Conservation (phyloP, 1,140 invertebrate species). For the Chironomus tepperi region DNA sequence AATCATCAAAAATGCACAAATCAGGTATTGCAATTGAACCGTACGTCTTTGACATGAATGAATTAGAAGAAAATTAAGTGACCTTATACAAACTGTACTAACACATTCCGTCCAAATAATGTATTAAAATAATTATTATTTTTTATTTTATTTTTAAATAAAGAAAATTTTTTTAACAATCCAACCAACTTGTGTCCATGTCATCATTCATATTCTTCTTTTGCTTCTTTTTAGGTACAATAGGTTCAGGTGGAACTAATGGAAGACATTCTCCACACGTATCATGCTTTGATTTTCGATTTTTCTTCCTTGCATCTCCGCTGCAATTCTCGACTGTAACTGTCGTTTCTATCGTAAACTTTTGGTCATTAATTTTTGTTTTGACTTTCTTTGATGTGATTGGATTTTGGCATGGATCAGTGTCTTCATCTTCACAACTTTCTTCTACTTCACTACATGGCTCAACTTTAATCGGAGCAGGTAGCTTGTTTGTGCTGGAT, state of each 20-base stretch:
- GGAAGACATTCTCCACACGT: not conserved
- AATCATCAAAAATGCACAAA: too few species aligned
- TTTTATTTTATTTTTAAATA: not conserved
- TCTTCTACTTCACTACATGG: not conserved
- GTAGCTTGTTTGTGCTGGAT: not conserved
- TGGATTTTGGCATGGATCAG: not conserved
- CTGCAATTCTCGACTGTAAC: not conserved
- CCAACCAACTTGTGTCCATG: too few species aligned
- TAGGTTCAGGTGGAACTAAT: not conserved
- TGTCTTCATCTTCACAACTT: not conserved
- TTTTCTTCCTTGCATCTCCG: not conserved
- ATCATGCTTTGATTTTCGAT: not conserved
- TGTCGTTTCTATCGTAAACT: not conserved
- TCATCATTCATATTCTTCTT: not conserved
- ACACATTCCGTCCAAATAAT: slow-evolving; percentile 10
- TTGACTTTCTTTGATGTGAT: not conserved
- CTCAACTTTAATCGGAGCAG: not conserved
- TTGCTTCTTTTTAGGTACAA: not conserved
- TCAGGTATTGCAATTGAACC: too few species aligned
- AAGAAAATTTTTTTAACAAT: not conserved
- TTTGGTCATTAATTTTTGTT: not conserved
- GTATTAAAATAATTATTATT: not conserved
- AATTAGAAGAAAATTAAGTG: too few species aligned
- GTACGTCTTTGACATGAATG: too few species aligned
- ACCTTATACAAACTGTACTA: not conserved